Evolutionary conservation across 2,888 invertebrate genomes (phyloP), one percentile per base, ranked within the genome.

Genomic region (Cephus nigrinus): DNA sequence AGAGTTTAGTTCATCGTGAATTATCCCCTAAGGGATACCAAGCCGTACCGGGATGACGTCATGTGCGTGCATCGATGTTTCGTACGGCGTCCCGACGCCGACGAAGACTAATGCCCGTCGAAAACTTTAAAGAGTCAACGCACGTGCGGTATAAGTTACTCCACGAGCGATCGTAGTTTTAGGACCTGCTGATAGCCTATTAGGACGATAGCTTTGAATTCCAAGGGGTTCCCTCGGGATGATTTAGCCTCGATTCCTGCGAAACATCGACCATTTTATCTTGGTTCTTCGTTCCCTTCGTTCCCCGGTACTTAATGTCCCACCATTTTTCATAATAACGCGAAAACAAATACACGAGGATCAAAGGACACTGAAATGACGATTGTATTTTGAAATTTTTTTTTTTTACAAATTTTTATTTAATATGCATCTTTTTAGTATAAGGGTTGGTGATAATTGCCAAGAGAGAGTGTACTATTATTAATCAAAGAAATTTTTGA

Each of bases 141-240:
- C 77, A 80, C 80, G 79, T 80, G 79, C 75, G 73, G 77, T 75
- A 76, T 77, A 79, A 77, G 75, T 79, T 79, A 77, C 75, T 68
- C 75, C 35, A 69, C 55, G 73, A 73, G 77, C 69, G 73, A 79
- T 75, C 69, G 75, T 34, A 75, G n/a, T 36, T 79, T 79, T 77
- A 40, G 36, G 75, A 68, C 69, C 15, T 75, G 69, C 75, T 77
- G 75, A 81, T 78, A 68, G 74, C 71, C 74, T 75, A 78, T 80
- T 68, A 72, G 71, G 73, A 78, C 79, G 78, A 81, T 74, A 68
- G 74, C 74, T 74, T 34, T 32, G 74, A 74, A 74, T 74, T 74
- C 33, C 35, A 71, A 33, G 55, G 5, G 9, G 23, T 55, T 23
- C 23, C 55, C 23, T 55, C 9, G 55, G 23, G 55, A 55, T 55